A percentile compares a stretch with the other conserved stretches of the same genome.
Conservation (phyloP, 2,888 invertebrate genomes). For the Habrosyne pyritoides region DNA sequence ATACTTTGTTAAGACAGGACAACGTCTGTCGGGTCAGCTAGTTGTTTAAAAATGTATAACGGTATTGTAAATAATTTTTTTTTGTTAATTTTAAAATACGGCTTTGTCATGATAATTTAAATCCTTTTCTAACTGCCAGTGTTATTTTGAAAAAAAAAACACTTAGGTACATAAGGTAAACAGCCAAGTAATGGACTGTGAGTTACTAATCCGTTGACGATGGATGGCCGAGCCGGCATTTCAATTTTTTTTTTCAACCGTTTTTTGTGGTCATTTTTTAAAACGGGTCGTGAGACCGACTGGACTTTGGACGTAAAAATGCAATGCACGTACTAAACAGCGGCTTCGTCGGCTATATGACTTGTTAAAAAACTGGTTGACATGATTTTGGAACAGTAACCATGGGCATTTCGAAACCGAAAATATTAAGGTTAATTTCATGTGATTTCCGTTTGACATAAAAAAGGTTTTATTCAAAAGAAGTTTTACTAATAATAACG, state of each 20-base stretch:
- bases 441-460: no score
- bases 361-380: background rate
- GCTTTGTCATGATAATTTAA: no score
- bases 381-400: background rate
- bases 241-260: conserved; percentile 33
- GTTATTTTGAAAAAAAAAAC: conserved; percentile 26
- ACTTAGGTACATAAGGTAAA: conserved; percentile 44
- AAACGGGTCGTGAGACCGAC: conserved; percentile 56
- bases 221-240: conserved; percentile 53
- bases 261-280: conserved; percentile 58
- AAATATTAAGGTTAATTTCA: no score
- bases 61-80: no score
- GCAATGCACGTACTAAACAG: conserved; percentile 52
- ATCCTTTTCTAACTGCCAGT: no score
- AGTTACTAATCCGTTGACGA: conserved; percentile 53
- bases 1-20: no score
- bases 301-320: conserved; percentile 54
- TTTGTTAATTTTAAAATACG: no score
- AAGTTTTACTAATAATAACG: no score
- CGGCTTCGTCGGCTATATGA: background rate
- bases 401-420: background rate
- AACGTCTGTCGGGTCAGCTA: no score
- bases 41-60: no score
- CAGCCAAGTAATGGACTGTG: conserved; percentile 45
- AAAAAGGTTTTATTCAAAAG: no score